Evolutionary conservation across 2,113 vertebrate genomes (phyloP).

Genomic region (Megaceryle torquata): DNA sequence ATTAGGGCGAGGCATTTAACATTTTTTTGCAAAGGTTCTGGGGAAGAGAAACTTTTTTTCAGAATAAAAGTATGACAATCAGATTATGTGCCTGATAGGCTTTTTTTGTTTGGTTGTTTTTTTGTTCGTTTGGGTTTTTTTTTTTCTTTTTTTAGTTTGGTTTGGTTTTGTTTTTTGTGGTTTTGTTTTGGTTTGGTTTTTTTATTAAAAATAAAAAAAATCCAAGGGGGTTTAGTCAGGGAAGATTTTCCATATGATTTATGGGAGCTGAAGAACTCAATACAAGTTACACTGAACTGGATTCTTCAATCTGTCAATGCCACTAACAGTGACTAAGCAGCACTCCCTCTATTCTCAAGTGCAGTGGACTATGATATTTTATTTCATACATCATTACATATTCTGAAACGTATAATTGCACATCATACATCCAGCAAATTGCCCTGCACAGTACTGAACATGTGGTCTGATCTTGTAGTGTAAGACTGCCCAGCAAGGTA

Average conservation of each 20-base stretch:
- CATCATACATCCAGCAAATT: neutral
- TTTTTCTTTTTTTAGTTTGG: too few species aligned
- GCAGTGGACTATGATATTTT: neutral
- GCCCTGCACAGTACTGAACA: neutral
- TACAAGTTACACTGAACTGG: neutral
- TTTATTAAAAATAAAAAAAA: neutral
- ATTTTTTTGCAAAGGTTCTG: neutral
- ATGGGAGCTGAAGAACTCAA: neutral
- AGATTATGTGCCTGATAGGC: neutral
- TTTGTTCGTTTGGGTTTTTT: too few species aligned
- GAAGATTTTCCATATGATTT: neutral
- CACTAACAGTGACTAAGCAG: neutral
- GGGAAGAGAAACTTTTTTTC: neutral
- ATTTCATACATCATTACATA: constrained; percentile 29
- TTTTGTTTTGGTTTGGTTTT: too few species aligned
- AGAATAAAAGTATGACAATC: neutral
- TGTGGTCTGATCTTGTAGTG: neutral
- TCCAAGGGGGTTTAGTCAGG: neutral
- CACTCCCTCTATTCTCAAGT: neutral
- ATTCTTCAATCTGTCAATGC: neutral
- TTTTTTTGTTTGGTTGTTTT: neutral
- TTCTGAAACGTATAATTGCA: neutral
- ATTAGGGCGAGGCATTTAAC: neutral
- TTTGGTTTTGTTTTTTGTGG: too few species aligned
- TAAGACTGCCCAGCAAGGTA: neutral